Evolutionary conservation across 2,797 vertebrate genomes (phyloP).

Genomic region (Coccyzus lansbergi): DNA sequence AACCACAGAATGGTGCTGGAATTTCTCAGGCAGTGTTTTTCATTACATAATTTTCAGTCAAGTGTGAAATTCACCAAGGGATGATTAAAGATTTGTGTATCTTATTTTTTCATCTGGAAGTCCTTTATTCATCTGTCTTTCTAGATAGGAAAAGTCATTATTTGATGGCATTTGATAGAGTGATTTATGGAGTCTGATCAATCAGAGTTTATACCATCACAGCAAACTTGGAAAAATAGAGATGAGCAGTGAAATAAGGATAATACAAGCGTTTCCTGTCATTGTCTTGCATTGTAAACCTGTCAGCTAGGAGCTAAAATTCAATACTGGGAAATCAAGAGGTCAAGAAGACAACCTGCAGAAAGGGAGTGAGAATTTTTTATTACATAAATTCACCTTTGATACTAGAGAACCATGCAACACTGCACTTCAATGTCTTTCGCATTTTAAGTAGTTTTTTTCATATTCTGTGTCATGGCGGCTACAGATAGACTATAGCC

Average conservation of each 20-base stretch:
- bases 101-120: not conserved
- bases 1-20: not conserved
- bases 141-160: not conserved
- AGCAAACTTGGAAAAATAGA: not conserved
- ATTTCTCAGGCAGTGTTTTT: constrained; percentile 20
- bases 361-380: not conserved
- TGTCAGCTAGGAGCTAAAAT: not conserved
- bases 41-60: not conserved
- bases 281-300: not conserved
- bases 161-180: not conserved
- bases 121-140: constrained; percentile 20
- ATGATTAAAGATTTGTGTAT: not conserved
- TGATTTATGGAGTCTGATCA: constrained; percentile 12
- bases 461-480: constrained; percentile 11
- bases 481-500: not conserved
- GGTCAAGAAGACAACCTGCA: not conserved
- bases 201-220: not conserved
- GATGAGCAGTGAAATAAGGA: not conserved
- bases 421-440: constrained; percentile 6
- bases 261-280: not conserved
- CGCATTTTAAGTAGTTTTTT: constrained; percentile 22
- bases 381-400: constrained; percentile 30
- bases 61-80: not conserved
- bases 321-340: not conserved
- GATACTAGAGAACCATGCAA: not conserved